These are phyloP conservation scores for Molossus molossus DNA, from an alignment of 2,797 vertebrate genomes.

Conservation along the genomic window DNA sequence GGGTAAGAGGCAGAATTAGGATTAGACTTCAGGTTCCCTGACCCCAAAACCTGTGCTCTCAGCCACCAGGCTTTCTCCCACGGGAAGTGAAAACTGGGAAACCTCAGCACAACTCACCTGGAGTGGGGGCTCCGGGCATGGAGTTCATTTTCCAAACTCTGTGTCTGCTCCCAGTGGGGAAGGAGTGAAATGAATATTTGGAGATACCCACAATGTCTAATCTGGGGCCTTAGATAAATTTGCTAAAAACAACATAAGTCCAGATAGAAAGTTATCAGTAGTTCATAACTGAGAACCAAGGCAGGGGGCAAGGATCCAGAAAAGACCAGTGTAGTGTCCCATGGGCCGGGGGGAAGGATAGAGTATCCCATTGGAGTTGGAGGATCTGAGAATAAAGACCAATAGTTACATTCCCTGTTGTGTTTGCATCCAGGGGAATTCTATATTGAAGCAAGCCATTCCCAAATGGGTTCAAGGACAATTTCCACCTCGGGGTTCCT, in stretches of 20 bases:
- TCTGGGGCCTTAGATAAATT: slow-evolving; percentile 28
- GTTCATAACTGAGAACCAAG: not conserved
- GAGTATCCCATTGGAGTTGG: not conserved
- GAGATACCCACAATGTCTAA: not conserved
- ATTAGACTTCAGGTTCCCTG: not conserved
- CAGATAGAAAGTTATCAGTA: slow-evolving; percentile 7
- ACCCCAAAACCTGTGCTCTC: not conserved
- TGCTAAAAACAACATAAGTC: slow-evolving; percentile 23
- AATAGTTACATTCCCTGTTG: not conserved
- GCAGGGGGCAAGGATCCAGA: not conserved
- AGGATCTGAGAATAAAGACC: slow-evolving; percentile 32
- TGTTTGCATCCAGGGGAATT: not conserved
- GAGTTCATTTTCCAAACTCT: not conserved
- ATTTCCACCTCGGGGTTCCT: not conserved
- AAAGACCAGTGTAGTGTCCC: not conserved
- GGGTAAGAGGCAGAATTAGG: not conserved
- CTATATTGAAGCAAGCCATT: not conserved
- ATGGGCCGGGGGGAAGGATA: not conserved
- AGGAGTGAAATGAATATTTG: not conserved
- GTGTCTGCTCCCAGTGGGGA: not conserved
- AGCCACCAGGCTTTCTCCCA: not conserved
- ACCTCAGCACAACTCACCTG: not conserved
- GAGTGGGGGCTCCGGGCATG: not conserved
- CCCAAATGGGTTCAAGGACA: not conserved
- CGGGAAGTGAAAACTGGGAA: not conserved